Evolutionary conservation across 1,140 invertebrate genomes (phyloP), one percentile per base, ranked within the genome.

Genomic region (Dreissena rostriformis): DNA sequence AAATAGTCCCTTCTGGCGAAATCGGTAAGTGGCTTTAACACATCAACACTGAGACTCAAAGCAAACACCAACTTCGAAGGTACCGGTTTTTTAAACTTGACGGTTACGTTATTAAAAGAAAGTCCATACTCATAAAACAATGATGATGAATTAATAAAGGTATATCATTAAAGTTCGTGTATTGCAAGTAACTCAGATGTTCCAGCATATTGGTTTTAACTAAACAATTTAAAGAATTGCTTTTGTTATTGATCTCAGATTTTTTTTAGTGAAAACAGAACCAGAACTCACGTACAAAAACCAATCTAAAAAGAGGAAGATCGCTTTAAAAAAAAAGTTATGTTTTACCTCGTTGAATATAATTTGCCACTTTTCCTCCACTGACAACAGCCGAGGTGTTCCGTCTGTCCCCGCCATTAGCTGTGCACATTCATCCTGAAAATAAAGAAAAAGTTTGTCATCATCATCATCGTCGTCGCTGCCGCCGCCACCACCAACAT

Each of bases 361-460:
- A 14, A 83, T 83, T 61, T 83, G 73, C 81, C 81, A 83, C 49
- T 83, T 83, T 26, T 83, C 81, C 51, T 83, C 81, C 26, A 83
- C 73, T 8, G 73, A 70, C 12, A 83, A 52, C 15, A 83, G 66
- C 19, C 81, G 71, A 22, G 81, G 67, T 15, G 49, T 63, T 49
- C 74, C 73, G 51, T 49, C 39, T 28, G 26, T 15, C 11, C 28
- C 66, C 24, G 28, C 81, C 81, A 77, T 71, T 53, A 76, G 29
- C 6, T 26, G 15, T 0, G 73, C 19, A 28, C 61, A 76, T 19
- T 57, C 81, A 19, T 83, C 73, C 81, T 83, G 81, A 0, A 74
- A 66, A 57, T 51, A 73, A n/a, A 82, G 14, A 70, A 17, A 49
- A 49, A 17, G 26, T 5, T 53, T 6, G 8, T 76, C 0, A 19